Evolutionary conservation across 2,888 invertebrate genomes (phyloP).

Genomic region (Hylaea fasciaria): DNA sequence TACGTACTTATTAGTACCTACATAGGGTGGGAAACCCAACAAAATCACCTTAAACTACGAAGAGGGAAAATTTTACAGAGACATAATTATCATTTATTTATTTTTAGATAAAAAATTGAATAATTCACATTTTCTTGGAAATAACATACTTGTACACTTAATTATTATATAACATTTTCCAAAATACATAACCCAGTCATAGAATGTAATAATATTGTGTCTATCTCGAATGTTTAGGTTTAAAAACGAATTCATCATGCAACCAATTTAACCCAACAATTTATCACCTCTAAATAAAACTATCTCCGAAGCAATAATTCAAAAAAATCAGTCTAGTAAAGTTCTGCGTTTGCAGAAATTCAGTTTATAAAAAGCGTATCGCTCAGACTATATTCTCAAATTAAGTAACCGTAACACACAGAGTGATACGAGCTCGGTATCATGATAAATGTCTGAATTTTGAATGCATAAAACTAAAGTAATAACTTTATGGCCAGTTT

Average conservation of each 20-base stretch:
- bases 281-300: constrained; percentile 11
- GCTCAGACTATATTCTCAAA: constrained; percentile 13
- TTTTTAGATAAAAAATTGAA: too few species aligned
- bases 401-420: constrained; percentile 32
- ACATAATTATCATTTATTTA: too few species aligned
- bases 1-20: too few species aligned
- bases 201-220: too few species aligned
- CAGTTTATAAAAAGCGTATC: constrained; percentile 13
- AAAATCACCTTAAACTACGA: too few species aligned
- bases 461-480: constrained; percentile 25
- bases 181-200: too few species aligned
- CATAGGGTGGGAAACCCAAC: too few species aligned
- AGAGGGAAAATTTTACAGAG: too few species aligned
- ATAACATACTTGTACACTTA: too few species aligned
- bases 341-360: constrained; percentile 4
- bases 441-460: constrained; percentile 25
- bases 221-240: too few species aligned
- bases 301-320: constrained; percentile 17
- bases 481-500: constrained; percentile 17
- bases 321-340: constrained; percentile 15
- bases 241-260: not conserved
- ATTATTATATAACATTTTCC: too few species aligned
- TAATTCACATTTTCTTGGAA: too few species aligned
- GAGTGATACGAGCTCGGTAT: constrained; percentile 18
- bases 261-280: not conserved